Conservation (phyloP, 1,140 invertebrate genomes). For the Hycleus phaleratus region DNA sequence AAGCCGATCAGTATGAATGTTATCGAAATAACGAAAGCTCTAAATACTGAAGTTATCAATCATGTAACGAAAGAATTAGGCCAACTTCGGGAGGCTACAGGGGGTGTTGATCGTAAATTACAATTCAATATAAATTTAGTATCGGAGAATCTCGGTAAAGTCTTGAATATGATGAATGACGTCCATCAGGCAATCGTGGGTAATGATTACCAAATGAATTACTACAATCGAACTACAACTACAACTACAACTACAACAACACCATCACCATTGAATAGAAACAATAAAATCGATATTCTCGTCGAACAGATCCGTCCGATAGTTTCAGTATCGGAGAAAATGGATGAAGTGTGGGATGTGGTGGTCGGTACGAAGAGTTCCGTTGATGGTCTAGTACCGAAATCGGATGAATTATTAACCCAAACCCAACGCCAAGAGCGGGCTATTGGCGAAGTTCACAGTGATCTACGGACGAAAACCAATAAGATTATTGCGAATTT, state of each 20-base stretch:
- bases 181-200: slow-evolving; percentile 74
- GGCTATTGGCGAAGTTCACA: slow-evolving; percentile 79
- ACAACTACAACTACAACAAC: slow-evolving; percentile 43
- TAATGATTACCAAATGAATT: slow-evolving; percentile 37
- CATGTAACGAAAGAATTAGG: slow-evolving; percentile 68
- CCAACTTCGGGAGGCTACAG: slow-evolving; percentile 63
- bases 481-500: slow-evolving; percentile 83
- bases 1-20: slow-evolving; percentile 73
- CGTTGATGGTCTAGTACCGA: slow-evolving; percentile 73
- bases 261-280: slow-evolving; percentile 46
- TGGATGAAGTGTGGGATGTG: slow-evolving; percentile 84
- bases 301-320: slow-evolving; percentile 73
- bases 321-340: slow-evolving; percentile 77
- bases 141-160: slow-evolving; percentile 68
- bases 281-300: slow-evolving; percentile 68
- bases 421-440: slow-evolving; percentile 80
- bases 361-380: slow-evolving; percentile 79
- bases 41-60: slow-evolving; percentile 67
- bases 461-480: slow-evolving; percentile 69
- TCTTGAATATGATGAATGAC: slow-evolving; percentile 67
- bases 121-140: slow-evolving; percentile 78
- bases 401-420: slow-evolving; percentile 74
- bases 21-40: slow-evolving; percentile 67
- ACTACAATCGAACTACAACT: slow-evolving; percentile 1
- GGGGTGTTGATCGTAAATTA: slow-evolving; percentile 69